Base-by-base conservation (phyloP, 2,888 invertebrate species). In the Leucophenga maculata region DNA sequence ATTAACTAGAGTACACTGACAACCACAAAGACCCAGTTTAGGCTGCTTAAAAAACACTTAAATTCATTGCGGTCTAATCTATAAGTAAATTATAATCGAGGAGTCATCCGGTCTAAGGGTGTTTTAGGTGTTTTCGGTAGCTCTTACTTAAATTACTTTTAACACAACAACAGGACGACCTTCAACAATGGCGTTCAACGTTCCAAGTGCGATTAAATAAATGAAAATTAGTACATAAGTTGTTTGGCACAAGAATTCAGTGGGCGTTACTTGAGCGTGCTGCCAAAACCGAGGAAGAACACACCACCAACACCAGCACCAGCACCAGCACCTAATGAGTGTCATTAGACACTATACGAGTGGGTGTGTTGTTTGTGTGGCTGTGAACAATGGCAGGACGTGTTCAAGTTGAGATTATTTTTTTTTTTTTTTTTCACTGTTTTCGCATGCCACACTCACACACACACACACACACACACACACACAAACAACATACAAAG, bases 341-440 rank as follows among this genome's bases (percentile, higher is more conserved):
- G 59, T 60, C 39, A 60, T 60, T 60, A 60, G 59, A 18, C 57
- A 57, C 20, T 55, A 16, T 48, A n/a, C n/a, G n/a, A 52, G 55
- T 55, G 14, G 0, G 13, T 20, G 54, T 54, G 20, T 20, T 3
- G 26, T 57, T 31, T 3, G 22, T 18, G 9, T 18, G 54, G 11
- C 50, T 39, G 8, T 6, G 1, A 39, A 39, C 39, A 39, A 39
- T 39, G 11, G 39, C 18, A 54, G 31, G 32, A 60, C 59, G 59
- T 60, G 59, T 60, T 60, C 39, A 60, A 60, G 59, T 60, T 60
- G 59, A 32, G 6, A 39, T 39, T 39, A 26, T 26, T 26, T 4
- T 26, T n/a, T n/a, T 32, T 32, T 32, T 59, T 59, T 18, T 4
- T 18, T 9, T 11, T 3, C n/a, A 18, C 18, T 9, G 18, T 54